phyloP scores from a whole-genome alignment of 2,113 vertebrate species.

The Dicerorhinus sumatrensis region DNA sequence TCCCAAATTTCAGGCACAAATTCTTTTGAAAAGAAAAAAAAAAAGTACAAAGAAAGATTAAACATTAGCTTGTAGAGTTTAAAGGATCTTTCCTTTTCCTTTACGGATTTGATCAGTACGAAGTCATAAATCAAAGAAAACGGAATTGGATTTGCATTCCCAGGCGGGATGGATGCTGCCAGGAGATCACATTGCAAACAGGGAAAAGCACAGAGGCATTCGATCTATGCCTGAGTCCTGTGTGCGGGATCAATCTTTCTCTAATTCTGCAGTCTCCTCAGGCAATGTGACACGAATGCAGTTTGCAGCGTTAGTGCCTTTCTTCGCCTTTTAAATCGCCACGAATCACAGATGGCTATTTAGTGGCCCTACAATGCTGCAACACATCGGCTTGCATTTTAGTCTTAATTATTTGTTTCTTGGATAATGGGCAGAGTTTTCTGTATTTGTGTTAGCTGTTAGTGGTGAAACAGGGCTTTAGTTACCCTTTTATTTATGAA shows the following conservation, averaged over 20 bases:
- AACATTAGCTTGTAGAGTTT: slow-evolving; percentile 75
- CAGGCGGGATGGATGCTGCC: slow-evolving; percentile 78
- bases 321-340: slow-evolving; percentile 98
- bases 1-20: slow-evolving; percentile 80
- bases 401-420: slow-evolving; percentile 90
- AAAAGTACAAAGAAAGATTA: slow-evolving; percentile 49
- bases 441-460: slow-evolving; percentile 88
- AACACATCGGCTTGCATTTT: slow-evolving; percentile 97
- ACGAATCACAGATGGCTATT: slow-evolving; percentile 98
- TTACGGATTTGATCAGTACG: slow-evolving; percentile 73
- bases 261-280: slow-evolving; percentile 93
- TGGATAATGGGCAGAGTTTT: slow-evolving; percentile 89
- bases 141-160: slow-evolving; percentile 81
- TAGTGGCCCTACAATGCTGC: slow-evolving; percentile 99
- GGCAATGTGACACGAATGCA: slow-evolving; percentile 93
- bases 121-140: slow-evolving; percentile 82
- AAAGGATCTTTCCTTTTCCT: slow-evolving; percentile 78
- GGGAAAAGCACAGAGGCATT: slow-evolving; percentile 85
- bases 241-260: slow-evolving; percentile 90
- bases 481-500: slow-evolving; percentile 89
- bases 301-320: slow-evolving; percentile 98
- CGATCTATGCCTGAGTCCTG: slow-evolving; percentile 82
- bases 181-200: slow-evolving; percentile 85
- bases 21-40: slow-evolving; percentile 52
- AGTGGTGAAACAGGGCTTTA: slow-evolving; percentile 89